Conservation (phyloP, 2,888 invertebrate species). For the Drosophila eohydei region DNA sequence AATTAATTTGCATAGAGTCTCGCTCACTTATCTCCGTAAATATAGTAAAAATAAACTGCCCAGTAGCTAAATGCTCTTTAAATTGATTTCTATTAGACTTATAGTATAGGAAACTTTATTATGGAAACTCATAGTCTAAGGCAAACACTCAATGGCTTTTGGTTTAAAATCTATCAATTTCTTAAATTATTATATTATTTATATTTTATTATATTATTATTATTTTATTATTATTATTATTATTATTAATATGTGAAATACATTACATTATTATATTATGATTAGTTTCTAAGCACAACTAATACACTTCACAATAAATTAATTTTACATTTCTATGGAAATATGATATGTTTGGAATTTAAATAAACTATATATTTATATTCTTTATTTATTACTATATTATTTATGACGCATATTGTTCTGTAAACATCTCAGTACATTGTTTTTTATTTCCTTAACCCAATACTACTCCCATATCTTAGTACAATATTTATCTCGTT, state of each 20-base stretch:
- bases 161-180: too few species aligned
- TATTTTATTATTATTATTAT: too few species aligned
- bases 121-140: neutral
- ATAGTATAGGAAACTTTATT: neutral
- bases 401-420: neutral
- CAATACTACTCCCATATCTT: neutral
- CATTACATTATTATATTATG: neutral
- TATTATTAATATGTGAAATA: neutral
- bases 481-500: neutral
- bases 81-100: neutral
- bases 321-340: neutral
- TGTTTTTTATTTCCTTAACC: neutral
- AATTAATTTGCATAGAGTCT: neutral
- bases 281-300: neutral
- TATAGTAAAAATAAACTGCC: neutral
- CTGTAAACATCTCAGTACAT: neutral
- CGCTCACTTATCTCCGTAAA: neutral
- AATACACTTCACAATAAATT: neutral
- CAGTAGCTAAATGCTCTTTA: neutral
- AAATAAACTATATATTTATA: neutral
- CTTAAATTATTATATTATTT: too few species aligned
- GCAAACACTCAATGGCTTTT: too few species aligned
- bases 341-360: neutral
- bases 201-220: too few species aligned
- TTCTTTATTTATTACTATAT: neutral